phyloP scores from a whole-genome alignment of 2,888 invertebrate species.

The Ophion ventricosus region DNA sequence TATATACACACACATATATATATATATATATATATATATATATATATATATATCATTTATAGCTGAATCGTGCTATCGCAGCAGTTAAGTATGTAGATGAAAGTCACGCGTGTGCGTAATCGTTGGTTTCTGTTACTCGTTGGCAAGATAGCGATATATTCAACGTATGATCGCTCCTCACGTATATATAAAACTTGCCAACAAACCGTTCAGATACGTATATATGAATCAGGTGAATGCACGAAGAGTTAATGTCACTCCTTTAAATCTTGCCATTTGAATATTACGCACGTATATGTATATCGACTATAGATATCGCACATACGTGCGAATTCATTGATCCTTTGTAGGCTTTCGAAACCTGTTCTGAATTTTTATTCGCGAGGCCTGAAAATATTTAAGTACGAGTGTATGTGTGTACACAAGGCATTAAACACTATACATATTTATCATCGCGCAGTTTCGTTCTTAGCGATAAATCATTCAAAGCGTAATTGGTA shows the following conservation, averaged over 20 bases:
- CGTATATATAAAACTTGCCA: background rate
- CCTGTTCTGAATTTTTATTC: constrained; percentile 49
- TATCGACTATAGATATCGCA: constrained; percentile 11
- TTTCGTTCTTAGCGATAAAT: constrained; percentile 12
- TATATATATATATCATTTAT: background rate
- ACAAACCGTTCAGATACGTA: constrained; percentile 3
- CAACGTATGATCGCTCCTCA: constrained; percentile 13
- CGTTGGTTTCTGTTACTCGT: constrained; percentile 25
- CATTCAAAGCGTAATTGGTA: background rate
- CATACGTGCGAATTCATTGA: constrained; percentile 53
- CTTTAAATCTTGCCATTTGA: constrained; percentile 55
- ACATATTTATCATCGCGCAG: background rate
- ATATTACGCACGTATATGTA: constrained; percentile 47
- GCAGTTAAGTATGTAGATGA: constrained; percentile 8
- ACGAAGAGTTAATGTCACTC: constrained; percentile 41
- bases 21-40: background rate
- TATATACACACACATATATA: background rate
- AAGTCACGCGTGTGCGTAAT: constrained; percentile 35
- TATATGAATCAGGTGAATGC: constrained; percentile 43
- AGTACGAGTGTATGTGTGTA: background rate
- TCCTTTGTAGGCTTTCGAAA: constrained; percentile 51
- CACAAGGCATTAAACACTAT: background rate
- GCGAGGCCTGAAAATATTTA: background rate
- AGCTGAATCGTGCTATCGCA: background rate
- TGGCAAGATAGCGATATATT: constrained; percentile 24